A percentile compares a stretch with the other conserved stretches of the same genome.
phyloP scores from a whole-genome alignment of 2,113 vertebrate species.

The Datnioides undecimradiatus region DNA sequence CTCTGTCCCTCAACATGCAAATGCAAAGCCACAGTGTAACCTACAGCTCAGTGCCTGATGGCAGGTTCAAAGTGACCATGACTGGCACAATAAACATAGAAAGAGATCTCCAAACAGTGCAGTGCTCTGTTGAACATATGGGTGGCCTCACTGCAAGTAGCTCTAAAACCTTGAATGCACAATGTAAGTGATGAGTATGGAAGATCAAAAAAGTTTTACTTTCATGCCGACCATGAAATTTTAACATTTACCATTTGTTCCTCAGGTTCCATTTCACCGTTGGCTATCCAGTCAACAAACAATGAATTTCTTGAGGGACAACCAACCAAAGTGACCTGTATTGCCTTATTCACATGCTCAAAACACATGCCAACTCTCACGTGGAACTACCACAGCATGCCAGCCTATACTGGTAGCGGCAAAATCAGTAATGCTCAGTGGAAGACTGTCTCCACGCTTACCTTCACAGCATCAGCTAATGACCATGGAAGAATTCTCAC shows the following conservation, averaged over 20 bases:
- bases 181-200: slow-evolving; percentile 52
- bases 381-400: slow-evolving; percentile 60
- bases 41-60: accelerated
- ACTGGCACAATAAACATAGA: slow-evolving; percentile 11
- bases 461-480: slow-evolving; percentile 48
- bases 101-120: slow-evolving; percentile 40
- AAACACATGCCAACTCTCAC: slow-evolving; percentile 37
- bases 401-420: not conserved
- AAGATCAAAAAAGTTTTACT: not conserved
- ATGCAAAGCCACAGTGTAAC: accelerated
- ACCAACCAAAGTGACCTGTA: slow-evolving; percentile 53
- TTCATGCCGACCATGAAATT: not conserved
- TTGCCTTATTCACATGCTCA: slow-evolving; percentile 56
- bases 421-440: accelerated
- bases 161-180: not conserved
- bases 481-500: slow-evolving; percentile 59
- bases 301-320: slow-evolving; percentile 63
- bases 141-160: not conserved
- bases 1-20: slow-evolving; percentile 53
- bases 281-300: slow-evolving; percentile 16
- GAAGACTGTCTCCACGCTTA: slow-evolving; percentile 52
- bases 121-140: slow-evolving; percentile 29
- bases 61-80: slow-evolving; percentile 31
- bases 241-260: slow-evolving; percentile 6
- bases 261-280: slow-evolving; percentile 42